These are phyloP conservation scores for Phyto melanocephala DNA, from an alignment of 2,888 invertebrate species.

Conservation along the genomic window DNA sequence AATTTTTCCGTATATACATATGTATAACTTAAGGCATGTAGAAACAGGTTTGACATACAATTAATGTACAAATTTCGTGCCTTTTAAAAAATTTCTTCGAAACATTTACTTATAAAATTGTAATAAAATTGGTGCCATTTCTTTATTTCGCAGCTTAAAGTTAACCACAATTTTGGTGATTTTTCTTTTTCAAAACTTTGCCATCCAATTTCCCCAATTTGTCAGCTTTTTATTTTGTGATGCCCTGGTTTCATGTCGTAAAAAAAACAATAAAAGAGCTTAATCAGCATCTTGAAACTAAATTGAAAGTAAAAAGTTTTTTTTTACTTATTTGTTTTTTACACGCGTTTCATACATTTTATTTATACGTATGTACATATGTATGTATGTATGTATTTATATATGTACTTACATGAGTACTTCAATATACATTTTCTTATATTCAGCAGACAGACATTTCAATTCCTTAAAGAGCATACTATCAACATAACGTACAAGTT, in stretches of 20 bases:
- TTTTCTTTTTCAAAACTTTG: conserved; percentile 1
- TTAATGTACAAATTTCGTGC: too few relatives aligned
- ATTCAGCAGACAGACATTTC: conserved; percentile 32
- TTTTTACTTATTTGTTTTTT: neutral
- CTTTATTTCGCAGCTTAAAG: neutral
- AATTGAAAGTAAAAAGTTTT: conserved; percentile 11
- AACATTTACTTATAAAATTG: too few relatives aligned
- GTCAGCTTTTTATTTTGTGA: conserved; percentile 10
- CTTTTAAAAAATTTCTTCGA: too few relatives aligned
- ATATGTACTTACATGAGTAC: too few relatives aligned
- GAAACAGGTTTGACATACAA: conserved; percentile 29
- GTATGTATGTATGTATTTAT: too few relatives aligned
- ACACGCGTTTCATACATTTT: conserved; percentile 23
- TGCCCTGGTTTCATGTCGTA: neutral
- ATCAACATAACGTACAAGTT: too few relatives aligned
- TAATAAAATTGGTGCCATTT: neutral
- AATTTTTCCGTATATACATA: neutral
- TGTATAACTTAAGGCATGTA: too few relatives aligned
- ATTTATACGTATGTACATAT: neutral
- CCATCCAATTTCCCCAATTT: conserved; percentile 39
- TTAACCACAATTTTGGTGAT: conserved; percentile 5
- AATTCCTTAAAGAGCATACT: conserved; percentile 33
- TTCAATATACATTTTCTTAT: too few relatives aligned
- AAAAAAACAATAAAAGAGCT: conserved; percentile 16
- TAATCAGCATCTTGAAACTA: conserved; percentile 34